phyloP scores from a whole-genome alignment of 1,140 invertebrate species.

The Melipona quadrifasciata region DNA sequence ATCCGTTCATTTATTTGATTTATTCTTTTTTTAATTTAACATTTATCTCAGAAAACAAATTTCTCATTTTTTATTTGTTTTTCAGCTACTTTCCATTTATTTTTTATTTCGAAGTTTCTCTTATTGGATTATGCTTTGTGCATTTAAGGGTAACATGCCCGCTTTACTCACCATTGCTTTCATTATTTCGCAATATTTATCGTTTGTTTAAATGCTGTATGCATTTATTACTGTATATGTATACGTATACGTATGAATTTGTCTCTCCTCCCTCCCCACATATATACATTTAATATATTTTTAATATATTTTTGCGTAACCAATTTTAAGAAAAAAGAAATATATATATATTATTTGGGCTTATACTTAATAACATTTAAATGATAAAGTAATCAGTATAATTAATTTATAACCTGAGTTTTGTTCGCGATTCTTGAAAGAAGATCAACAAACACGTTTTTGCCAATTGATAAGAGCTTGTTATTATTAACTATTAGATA shows the following conservation, averaged over 20 bases:
- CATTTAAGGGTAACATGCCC: conserved; percentile 29
- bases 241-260: background rate
- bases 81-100: background rate
- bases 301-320: background rate
- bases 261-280: background rate
- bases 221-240: conserved; percentile 4
- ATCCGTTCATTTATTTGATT: background rate
- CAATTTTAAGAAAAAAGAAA: background rate
- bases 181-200: conserved; percentile 24
- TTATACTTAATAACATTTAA: conserved; percentile 31
- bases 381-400: background rate
- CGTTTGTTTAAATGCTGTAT: conserved; percentile 12
- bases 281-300: background rate
- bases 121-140: conserved; percentile 18
- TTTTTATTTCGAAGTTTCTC: conserved; percentile 28
- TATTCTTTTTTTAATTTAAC: background rate
- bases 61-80: background rate
- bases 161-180: conserved; percentile 50
- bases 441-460: background rate
- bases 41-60: background rate
- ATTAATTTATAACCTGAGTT: conserved; percentile 27
- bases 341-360: conserved; percentile 23
- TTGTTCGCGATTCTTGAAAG: background rate
- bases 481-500: background rate
- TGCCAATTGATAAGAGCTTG: background rate